These are phyloP conservation scores for Cirrhinus mrigala DNA, from an alignment of 2,797 vertebrate genomes.

Conservation along the genomic window DNA sequence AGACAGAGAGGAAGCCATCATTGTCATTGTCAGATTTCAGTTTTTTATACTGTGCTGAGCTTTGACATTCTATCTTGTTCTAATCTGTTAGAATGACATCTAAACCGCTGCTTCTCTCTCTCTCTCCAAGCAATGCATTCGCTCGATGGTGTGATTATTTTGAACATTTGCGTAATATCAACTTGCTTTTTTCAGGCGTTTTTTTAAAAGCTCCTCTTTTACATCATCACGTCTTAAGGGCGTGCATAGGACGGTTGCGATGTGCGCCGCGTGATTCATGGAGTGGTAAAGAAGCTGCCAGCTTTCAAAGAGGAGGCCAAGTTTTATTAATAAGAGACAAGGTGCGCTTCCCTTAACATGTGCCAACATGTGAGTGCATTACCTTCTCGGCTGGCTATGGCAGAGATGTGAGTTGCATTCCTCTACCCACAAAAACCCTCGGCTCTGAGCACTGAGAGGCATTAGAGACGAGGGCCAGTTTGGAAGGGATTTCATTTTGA, in stretches of 20 bases:
- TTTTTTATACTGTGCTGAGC: conserved; percentile 43
- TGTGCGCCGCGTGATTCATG: conserved; percentile 25
- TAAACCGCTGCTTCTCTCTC: neutral
- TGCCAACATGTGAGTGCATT: conserved; percentile 80
- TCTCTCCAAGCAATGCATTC: neutral
- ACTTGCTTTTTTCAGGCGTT: neutral
- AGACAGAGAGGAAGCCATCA: conserved; percentile 83
- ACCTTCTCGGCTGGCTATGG: conserved; percentile 82
- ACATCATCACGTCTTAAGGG: conserved; percentile 44
- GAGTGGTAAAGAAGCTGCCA: conserved; percentile 50
- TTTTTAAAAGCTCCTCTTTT: conserved; percentile 33
- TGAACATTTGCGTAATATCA: neutral
- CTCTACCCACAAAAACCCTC: conserved; percentile 75
- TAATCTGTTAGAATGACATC: conserved; percentile 46
- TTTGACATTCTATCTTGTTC: conserved; percentile 53
- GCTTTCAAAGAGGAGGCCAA: conserved; percentile 64
- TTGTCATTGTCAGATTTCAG: conserved; percentile 79
- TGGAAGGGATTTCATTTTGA: conserved; percentile 15
- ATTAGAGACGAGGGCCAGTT: conserved; percentile 11
- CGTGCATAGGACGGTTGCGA: conserved; percentile 27
- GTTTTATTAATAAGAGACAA: conserved; percentile 79
- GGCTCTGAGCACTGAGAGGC: conserved; percentile 6
- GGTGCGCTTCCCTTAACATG: conserved; percentile 77
- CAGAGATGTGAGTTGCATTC: conserved; percentile 82
- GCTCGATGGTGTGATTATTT: neutral